These are phyloP conservation scores for Bilobella aurantiaca DNA, from an alignment of 1,140 invertebrate species.

Conservation along the genomic window DNA sequence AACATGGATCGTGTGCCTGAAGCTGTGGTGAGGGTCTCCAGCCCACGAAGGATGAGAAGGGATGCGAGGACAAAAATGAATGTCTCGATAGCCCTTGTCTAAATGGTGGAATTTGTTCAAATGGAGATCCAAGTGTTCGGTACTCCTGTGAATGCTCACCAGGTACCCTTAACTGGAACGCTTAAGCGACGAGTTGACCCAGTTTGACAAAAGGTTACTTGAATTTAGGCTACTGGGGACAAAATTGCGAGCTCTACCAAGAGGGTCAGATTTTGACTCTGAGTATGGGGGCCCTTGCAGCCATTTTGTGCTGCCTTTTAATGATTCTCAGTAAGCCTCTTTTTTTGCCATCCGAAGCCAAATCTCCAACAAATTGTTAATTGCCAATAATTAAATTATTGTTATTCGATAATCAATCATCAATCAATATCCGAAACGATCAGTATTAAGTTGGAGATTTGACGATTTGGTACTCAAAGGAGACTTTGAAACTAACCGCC, in stretches of 20 bases:
- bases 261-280: slow-evolving; percentile 84
- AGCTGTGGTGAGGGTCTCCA: slow-evolving; percentile 85
- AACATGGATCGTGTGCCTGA: slow-evolving; percentile 15
- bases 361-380: too few species aligned
- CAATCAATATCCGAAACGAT: too few species aligned
- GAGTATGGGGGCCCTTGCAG: slow-evolving; percentile 83
- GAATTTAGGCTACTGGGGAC: slow-evolving; percentile 64
- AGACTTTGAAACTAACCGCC: background rate
- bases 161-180: slow-evolving; percentile 36
- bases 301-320: slow-evolving; percentile 84
- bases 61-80: slow-evolving; percentile 87
- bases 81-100: slow-evolving; percentile 77
- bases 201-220: background rate
- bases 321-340: slow-evolving; percentile 77
- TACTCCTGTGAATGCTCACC: slow-evolving; percentile 66
- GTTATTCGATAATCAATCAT: too few species aligned
- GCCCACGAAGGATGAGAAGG: slow-evolving; percentile 74
- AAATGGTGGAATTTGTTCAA: slow-evolving; percentile 68
- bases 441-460: too few species aligned
- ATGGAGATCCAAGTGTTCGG: slow-evolving; percentile 70
- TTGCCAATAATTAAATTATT: too few species aligned
- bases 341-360: background rate
- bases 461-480: background rate
- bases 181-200: background rate
- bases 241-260: slow-evolving; percentile 83